Percentiles rank a stretch among this genome's conserved stretches.
These are phyloP conservation scores for Mythimna pallens DNA, from an alignment of 2,888 invertebrate species.

Conservation along the genomic window DNA sequence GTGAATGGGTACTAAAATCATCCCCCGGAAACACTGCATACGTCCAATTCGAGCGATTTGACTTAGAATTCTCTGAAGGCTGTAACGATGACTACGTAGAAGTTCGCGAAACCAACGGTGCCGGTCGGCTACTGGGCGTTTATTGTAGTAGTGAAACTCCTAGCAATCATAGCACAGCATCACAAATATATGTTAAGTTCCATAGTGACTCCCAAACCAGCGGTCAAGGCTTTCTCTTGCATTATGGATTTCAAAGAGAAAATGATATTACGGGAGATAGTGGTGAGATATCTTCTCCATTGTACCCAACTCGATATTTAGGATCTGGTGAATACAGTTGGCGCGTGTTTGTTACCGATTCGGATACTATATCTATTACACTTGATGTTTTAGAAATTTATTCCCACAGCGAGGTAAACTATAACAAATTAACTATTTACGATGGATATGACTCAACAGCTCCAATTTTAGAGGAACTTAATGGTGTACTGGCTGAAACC, in stretches of 20 bases:
- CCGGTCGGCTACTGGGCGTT: constrained; percentile 92
- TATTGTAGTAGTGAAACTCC: constrained; percentile 94
- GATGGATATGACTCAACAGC: constrained; percentile 94
- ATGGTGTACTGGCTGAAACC: constrained; percentile 84
- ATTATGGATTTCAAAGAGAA: constrained; percentile 93
- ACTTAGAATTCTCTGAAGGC: constrained; percentile 92
- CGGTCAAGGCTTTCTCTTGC: constrained; percentile 94
- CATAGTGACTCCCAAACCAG: constrained; percentile 91
- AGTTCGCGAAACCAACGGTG: constrained; percentile 92
- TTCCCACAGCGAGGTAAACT: constrained; percentile 73
- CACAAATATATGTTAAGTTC: constrained; percentile 94
- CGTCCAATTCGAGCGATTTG: constrained; percentile 92
- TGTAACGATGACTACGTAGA: constrained; percentile 97
- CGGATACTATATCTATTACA: constrained; percentile 71
- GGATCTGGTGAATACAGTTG: constrained; percentile 90
- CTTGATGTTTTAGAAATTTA: constrained; percentile 79
- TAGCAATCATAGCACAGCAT: constrained; percentile 89
- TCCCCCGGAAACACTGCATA: constrained; percentile 92
- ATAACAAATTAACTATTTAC: constrained; percentile 89
- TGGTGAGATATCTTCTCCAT: constrained; percentile 95
- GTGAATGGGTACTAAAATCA: constrained; percentile 92
- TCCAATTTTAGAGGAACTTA: constrained; percentile 88
- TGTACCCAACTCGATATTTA: constrained; percentile 92
- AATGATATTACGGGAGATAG: constrained; percentile 92
- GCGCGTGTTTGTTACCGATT: constrained; percentile 91